A percentile compares a stretch with the other conserved stretches of the same genome.
Evolutionary conservation across 1,140 invertebrate genomes (phyloP).

Genomic region (Bombus affinis): DNA sequence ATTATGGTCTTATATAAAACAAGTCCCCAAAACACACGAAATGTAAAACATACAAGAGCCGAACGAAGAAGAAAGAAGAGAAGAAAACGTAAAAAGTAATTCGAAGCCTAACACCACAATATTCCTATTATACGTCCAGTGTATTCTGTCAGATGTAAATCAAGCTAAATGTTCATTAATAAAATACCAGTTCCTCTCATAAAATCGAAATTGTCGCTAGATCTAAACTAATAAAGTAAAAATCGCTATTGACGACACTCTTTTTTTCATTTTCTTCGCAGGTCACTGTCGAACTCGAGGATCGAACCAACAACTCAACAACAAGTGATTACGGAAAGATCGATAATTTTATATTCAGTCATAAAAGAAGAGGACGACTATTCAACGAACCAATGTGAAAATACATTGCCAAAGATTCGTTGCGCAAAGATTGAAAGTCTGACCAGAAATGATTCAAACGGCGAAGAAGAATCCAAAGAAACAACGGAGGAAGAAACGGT

Average conservation of each 20-base stretch:
- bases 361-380: not conserved
- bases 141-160: constrained; percentile 25
- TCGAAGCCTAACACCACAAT: not conserved
- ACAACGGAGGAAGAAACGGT: not conserved
- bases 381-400: not conserved
- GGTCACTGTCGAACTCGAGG: not conserved
- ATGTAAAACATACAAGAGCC: not conserved
- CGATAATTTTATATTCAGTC: not conserved
- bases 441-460: not conserved
- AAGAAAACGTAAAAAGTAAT: not conserved
- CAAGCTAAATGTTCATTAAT: not conserved
- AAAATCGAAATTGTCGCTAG: constrained; percentile 38
- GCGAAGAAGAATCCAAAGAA: too few species aligned
- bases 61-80: constrained; percentile 37
- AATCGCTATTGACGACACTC: constrained; percentile 39
- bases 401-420: not conserved
- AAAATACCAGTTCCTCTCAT: constrained; percentile 20
- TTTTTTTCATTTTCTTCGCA: constrained; percentile 53
- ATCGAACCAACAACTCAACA: not conserved
- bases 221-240: constrained; percentile 14
- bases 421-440: rapidly evolving
- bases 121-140: not conserved
- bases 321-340: not conserved
- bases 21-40: not conserved
- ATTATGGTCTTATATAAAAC: not conserved